Conservation (phyloP, 1,140 invertebrate genomes). For the Temnothorax nylanderi region DNA sequence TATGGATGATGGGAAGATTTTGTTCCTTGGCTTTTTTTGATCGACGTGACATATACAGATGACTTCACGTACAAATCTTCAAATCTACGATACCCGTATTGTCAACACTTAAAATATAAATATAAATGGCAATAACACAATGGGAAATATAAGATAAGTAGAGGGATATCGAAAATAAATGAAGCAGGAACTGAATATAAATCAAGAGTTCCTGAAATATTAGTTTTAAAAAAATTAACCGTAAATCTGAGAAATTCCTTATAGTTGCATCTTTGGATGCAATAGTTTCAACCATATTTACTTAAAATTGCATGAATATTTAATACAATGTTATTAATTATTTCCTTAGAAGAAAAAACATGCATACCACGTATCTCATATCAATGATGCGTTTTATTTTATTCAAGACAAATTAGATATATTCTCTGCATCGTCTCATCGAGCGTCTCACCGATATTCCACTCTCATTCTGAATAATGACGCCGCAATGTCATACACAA, state of each 20-base stretch:
- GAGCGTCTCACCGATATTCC: not conserved
- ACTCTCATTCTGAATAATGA: slow-evolving; percentile 47
- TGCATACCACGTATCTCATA: not conserved
- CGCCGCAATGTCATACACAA: not conserved
- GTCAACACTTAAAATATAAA: not conserved
- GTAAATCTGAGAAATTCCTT: not conserved
- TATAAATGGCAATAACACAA: not conserved
- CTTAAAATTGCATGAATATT: not conserved
- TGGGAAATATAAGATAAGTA: not conserved
- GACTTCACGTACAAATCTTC: not conserved
- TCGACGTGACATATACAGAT: not conserved
- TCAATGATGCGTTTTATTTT: not conserved
- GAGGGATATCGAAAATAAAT: not conserved
- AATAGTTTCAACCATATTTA: not conserved
- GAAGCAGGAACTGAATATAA: not conserved
- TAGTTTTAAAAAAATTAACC: not conserved
- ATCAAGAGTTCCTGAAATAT: not conserved
- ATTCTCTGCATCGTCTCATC: slow-evolving; percentile 3
- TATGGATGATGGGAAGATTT: slow-evolving; percentile 8
- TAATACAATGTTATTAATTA: not conserved
- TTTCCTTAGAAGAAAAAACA: not conserved
- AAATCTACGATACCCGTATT: not conserved
- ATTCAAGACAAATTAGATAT: slow-evolving; percentile 18
- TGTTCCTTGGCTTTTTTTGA: not conserved
- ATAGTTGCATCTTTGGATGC: not conserved